Base-by-base conservation (phyloP, 2,888 invertebrate genomes). In the Lochmaea crataegi region DNA sequence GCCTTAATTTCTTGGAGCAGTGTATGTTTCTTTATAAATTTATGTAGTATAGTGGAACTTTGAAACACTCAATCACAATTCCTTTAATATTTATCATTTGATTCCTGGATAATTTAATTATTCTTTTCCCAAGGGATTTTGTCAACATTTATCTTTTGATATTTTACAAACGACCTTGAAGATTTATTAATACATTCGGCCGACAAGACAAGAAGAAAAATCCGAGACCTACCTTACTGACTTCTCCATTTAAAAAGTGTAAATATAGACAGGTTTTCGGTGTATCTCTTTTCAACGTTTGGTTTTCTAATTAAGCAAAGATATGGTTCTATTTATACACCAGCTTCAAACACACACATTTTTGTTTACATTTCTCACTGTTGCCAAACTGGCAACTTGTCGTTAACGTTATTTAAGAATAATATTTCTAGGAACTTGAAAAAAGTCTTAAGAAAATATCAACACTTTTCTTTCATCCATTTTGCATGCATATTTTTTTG, bases 241-340 rank as follows among this genome's bases (percentile, higher is more conserved):
- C 71, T 38, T 70, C 51, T 63, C 16, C 60, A 74, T 71, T 74
- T 74, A 67, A 74, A 74, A 70, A 68, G 76, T 74, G 74, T 74
- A 76, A 63, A 73, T 45, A 45, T 14, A 71, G 71, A 76, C 74
- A 72, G 74, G 76, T 76, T 74, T 76, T 72, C 65, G 32, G 76
- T 71, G 74, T 76, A 68, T 71, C 68, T 68, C 61, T 71, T 71
- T 67, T 18, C 71, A 73, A 76, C 75, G 71, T 76, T 76, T 76
- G 75, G 73, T 51, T 76, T 76, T 76, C 74, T 76, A 76, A 76
- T 76, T 76, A 76, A 71, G 61, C 66, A 58, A 65, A 56, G 69
- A 68, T 74, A 74, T 56, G 61, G 16, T 66, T 74, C 65, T 74
- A 74, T 74, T 71, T 74, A 71, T 71, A 67, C 64, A 64, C 74